Base-by-base conservation (phyloP, 2,113 vertebrate species). In the Engraulis encrasicolus region DNA sequence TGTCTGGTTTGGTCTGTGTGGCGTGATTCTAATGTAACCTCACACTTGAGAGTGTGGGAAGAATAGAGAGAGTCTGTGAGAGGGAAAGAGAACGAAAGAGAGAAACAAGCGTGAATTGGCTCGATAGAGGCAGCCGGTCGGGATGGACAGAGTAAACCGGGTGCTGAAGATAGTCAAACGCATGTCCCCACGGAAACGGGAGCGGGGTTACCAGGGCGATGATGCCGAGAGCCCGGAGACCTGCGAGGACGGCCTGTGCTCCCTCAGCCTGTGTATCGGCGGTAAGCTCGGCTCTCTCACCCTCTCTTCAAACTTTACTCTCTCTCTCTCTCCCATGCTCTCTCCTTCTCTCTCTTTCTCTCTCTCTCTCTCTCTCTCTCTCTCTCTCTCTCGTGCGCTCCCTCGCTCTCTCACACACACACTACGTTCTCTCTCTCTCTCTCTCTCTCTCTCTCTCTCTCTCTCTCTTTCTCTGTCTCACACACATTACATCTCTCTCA, bases 91-190 rank as follows among this genome's bases (percentile, higher is more conserved):
- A 80, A 50, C 23, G 79, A 36, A 48, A 79, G 19, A 80, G 15
- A 0, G 77, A 78, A 36, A 45, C 40, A 9, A 45, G 40, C 9
- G n/a, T 9, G 66, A 74, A 74, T 34, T 34, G 71, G 78, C 7
- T 50, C 82, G 58, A 37, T 82, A 81, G 74, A 71, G 61, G 17
- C 50, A 71, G 74, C 27, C 19, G 82, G 19, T 9, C 4, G 85
- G 86, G 85, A 95, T 95, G 94, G 92, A 94, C 87, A 93, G 91
- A 91, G 90, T 95, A 79, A 94, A 83, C 88, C 92, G 92, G 86
- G 91, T 94, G 85, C 86, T 95, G 89, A 94, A 93, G 87, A 91
- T 92, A 37, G 89, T 95, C 84, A 93, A 92, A 87, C 94, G 92
- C 88, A 92, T 95, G 17, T 96, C 95, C 0, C 93, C 91, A 80